Base-by-base conservation (phyloP, 2,888 invertebrate genomes). In the Drosophila subsilvestris region DNA sequence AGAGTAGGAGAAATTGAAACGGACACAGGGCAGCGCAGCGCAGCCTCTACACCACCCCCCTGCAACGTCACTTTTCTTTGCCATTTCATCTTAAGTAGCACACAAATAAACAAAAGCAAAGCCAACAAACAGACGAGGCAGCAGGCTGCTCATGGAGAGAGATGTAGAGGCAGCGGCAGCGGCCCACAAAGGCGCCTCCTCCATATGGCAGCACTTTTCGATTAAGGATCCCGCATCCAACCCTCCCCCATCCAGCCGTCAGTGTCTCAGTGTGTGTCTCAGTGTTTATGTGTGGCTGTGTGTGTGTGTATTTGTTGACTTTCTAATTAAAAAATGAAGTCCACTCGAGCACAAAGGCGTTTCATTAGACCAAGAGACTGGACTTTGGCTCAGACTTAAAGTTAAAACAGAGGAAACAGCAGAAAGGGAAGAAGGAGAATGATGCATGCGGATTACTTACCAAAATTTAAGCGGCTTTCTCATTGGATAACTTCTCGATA, bases 401-500 rank as follows among this genome's bases (percentile, higher is more conserved):
- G 59, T 25, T 57, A 62, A 17, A 66, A 14, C 5, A 32, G 5
- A 32, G 29, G 3, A 9, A 32, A 32, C 12, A 5, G 32, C 49
- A 54, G 25, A 17, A 17, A 32, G 12, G 14, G 18, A 14, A 51
- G 51, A 7, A 29, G 22, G 12, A 5, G 5, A 20, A 25, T n/a
- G 9, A 43, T 22, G 5, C 47, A 44, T 43, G 3, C 8, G 18
- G 4, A 12, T 14, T 63, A 90, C 91, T 91, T 86, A 91, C 91
- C 91, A 90, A 90, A 90, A 88, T 90, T 88, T 90, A 90, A 89
- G 89, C 89, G 91, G 90, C 90, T 86, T 90, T 90, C 86, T 91
- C 90, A 90, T 91, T 90, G 91, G 91, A 91, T 91, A 91, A 91
- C 88, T 91, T 90, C 90, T 91, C 91, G 91, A 89, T 90, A 89